Evolutionary conservation across 2,888 invertebrate genomes (phyloP), one percentile per base, ranked within the genome.

Genomic region (Rhyacophila evoluta): DNA sequence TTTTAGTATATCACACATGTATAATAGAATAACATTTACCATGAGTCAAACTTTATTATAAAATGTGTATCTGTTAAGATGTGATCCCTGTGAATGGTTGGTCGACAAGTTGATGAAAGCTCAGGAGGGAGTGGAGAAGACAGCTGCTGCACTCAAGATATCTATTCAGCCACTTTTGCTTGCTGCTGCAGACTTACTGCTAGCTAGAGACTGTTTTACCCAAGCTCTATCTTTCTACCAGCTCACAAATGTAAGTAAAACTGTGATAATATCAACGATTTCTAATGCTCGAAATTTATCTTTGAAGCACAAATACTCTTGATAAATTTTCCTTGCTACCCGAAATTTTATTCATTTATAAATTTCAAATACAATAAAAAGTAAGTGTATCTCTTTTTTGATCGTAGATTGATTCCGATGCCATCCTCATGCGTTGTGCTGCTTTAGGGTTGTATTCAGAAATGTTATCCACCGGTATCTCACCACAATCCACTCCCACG

Each of bases 191-290:
- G 97, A 97, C 86, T 91, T 94, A 86, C 90, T 95, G 84, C 89
- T 97, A 84, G 91, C 93, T 2, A 92, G 93, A 80, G 93, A 93
- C 11, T 92, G 94, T 83, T 92, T 95, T 80, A 91, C 93, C 72
- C 94, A 94, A 79, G 97, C 97, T 0, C 91, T 95, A 82, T 91
- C 94, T 81, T 91, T 97, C 19, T 97, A 95, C 86, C 94, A 95
- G 84, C 90, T 96, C 77, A 93, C 95, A 0, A 93, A 94, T 87
- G 94, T 94, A 84, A 67, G 41, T 41, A 11, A 6, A 68, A n/a
- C n/a, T n/a, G n/a, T n/a, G n/a, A n/a, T n/a, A n/a, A n/a, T n/a
- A n/a, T n/a, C n/a, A n/a, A n/a, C n/a, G n/a, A n/a, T n/a, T n/a
- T n/a, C n/a, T n/a, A n/a, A n/a, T n/a, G n/a, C n/a, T n/a, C n/a